Conservation (phyloP, 2,113 vertebrate species). For the Lamprotornis superbus region DNA sequence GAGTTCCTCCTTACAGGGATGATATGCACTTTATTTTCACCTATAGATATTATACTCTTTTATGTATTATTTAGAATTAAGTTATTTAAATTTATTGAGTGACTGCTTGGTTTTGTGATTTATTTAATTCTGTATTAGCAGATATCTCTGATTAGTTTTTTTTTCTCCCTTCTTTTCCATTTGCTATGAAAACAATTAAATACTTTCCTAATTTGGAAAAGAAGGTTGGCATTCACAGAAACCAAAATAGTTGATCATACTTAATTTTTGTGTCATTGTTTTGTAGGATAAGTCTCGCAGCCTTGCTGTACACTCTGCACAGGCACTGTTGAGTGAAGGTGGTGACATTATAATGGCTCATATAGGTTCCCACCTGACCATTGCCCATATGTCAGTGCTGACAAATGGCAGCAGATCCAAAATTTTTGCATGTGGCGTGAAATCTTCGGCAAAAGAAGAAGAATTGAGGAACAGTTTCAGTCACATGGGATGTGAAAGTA, state of each 20-base stretch:
- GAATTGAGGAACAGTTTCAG: slow-evolving; percentile 73
- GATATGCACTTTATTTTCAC: neutral
- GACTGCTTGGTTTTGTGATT: neutral
- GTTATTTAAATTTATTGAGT: neutral
- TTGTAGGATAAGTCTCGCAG: slow-evolving; percentile 88
- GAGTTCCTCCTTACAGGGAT: neutral
- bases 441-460: slow-evolving; percentile 64
- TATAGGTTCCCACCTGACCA: slow-evolving; percentile 78
- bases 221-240: neutral
- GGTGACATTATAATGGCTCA: slow-evolving; percentile 84
- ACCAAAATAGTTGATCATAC: neutral
- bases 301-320: slow-evolving; percentile 80
- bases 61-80: neutral
- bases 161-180: neutral
- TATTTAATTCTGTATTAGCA: neutral
- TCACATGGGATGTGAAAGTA: slow-evolving; percentile 87
- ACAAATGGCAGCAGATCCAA: slow-evolving; percentile 51
- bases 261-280: slow-evolving; percentile 11
- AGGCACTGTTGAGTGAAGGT: slow-evolving; percentile 70
- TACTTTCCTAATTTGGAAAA: neutral
- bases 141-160: neutral
- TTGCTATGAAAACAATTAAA: neutral
- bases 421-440: slow-evolving; percentile 81
- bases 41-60: neutral
- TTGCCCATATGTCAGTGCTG: slow-evolving; percentile 81